Percentiles rank a stretch among this genome's conserved stretches.
Conservation (phyloP, 2,797 vertebrate genomes). For the Neostethus bicornis region DNA sequence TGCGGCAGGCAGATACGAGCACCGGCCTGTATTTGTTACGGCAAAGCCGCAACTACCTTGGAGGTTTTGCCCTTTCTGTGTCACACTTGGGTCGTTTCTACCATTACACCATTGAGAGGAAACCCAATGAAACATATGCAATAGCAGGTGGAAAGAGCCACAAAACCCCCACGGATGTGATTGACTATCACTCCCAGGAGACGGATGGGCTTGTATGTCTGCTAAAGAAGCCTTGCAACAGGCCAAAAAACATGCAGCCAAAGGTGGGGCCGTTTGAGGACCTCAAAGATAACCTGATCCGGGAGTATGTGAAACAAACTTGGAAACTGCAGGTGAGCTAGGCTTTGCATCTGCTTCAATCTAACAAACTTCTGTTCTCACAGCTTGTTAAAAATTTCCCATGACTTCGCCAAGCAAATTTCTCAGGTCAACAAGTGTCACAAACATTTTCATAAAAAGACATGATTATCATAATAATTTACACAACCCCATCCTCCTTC, state of each 20-base stretch:
- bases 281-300: conserved; percentile 93
- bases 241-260: conserved; percentile 88
- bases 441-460: too few species aligned
- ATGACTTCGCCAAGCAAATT: too few species aligned
- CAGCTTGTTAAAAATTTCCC: too few species aligned
- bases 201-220: conserved; percentile 89
- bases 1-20: conserved; percentile 57
- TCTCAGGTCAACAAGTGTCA: too few species aligned
- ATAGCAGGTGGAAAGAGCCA: conserved; percentile 92
- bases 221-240: conserved; percentile 87
- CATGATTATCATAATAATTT: too few species aligned
- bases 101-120: conserved; percentile 95
- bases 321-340: conserved; percentile 91
- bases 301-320: conserved; percentile 91
- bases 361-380: too few species aligned
- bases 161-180: conserved; percentile 84
- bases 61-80: conserved; percentile 92
- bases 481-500: too few species aligned
- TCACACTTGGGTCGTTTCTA: conserved; percentile 80
- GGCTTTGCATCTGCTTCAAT: background rate
- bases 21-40: conserved; percentile 81
- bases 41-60: conserved; percentile 93
- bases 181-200: conserved; percentile 91
- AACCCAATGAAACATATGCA: conserved; percentile 86
- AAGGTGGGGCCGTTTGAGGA: conserved; percentile 95